Evolutionary conservation across 2,888 invertebrate species (phyloP).

Genomic region (Cyclophora albipunctata): DNA sequence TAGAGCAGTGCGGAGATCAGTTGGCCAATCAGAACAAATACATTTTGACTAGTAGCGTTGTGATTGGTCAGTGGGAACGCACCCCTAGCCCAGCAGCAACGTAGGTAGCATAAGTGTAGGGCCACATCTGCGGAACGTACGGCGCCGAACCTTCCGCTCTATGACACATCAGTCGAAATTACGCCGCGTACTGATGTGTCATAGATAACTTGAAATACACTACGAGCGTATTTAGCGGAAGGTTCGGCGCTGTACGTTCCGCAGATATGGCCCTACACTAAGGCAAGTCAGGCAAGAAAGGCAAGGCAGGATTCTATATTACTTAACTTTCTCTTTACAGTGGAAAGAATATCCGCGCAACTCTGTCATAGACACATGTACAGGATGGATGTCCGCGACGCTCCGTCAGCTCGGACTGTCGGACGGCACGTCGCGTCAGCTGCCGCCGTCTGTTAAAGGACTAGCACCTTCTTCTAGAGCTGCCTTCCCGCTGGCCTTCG

Average conservation of each 20-base stretch:
- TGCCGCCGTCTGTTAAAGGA: slow-evolving; percentile 81
- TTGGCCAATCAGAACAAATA: background rate
- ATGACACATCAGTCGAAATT: no score
- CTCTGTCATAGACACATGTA: slow-evolving; percentile 68
- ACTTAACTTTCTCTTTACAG: slow-evolving; percentile 33
- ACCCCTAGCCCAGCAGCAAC: no score
- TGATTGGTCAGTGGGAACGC: background rate
- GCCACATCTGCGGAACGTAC: no score
- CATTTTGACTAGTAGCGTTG: background rate
- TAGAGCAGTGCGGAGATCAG: background rate
- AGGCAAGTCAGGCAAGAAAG: no score
- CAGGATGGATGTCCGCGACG: slow-evolving; percentile 63
- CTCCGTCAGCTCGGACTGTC: slow-evolving; percentile 54
- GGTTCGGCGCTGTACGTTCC: no score
- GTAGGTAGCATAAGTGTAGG: no score
- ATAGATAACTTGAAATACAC: no score
- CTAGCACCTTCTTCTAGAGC: slow-evolving; percentile 82
- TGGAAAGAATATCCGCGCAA: slow-evolving; percentile 78
- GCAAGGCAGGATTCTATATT: no score
- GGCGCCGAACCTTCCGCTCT: no score
- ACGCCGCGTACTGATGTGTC: no score
- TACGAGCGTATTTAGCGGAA: no score
- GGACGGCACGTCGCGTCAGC: slow-evolving; percentile 69
- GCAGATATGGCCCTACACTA: no score
- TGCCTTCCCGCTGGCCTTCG: slow-evolving; percentile 93